Conservation (phyloP, 2,113 vertebrate species). For the Gobiocypris rarus region DNA sequence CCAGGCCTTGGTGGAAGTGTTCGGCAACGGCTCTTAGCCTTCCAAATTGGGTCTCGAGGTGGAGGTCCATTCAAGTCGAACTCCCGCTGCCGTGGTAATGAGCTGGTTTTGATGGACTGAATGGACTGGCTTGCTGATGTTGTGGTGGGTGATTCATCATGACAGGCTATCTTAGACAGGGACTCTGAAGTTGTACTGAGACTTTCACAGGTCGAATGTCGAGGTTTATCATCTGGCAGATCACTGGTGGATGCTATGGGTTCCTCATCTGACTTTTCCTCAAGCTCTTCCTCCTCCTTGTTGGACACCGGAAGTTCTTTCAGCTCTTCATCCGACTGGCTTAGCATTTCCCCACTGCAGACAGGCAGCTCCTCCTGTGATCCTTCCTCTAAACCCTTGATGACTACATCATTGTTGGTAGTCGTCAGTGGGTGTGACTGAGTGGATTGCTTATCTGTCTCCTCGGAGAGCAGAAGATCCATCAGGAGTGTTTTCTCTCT, state of each 20-base stretch:
- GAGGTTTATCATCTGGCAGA: not conserved
- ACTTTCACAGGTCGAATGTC: not conserved
- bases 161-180: not conserved
- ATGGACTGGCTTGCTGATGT: not conserved
- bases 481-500: slow-evolving; percentile 88
- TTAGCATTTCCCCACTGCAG: slow-evolving; percentile 2
- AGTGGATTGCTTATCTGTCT: slow-evolving; percentile 77
- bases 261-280: slow-evolving; percentile 46
- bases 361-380: slow-evolving; percentile 42
- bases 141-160: not conserved
- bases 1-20: slow-evolving; percentile 74
- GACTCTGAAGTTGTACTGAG: slow-evolving; percentile 6
- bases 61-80: slow-evolving; percentile 8
- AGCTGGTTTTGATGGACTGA: slow-evolving; percentile 6
- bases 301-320: slow-evolving; percentile 19
- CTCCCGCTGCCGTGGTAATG: not conserved
- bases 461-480: slow-evolving; percentile 91
- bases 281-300: slow-evolving; percentile 46
- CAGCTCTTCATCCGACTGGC: slow-evolving; percentile 50
- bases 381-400: slow-evolving; percentile 66
- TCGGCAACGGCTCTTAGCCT: slow-evolving; percentile 69
- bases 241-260: slow-evolving; percentile 18
- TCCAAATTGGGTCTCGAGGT: slow-evolving; percentile 39
- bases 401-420: slow-evolving; percentile 35
- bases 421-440: slow-evolving; percentile 46